phyloP scores from a whole-genome alignment of 2,888 invertebrate species.

The Panorpa germanica region DNA sequence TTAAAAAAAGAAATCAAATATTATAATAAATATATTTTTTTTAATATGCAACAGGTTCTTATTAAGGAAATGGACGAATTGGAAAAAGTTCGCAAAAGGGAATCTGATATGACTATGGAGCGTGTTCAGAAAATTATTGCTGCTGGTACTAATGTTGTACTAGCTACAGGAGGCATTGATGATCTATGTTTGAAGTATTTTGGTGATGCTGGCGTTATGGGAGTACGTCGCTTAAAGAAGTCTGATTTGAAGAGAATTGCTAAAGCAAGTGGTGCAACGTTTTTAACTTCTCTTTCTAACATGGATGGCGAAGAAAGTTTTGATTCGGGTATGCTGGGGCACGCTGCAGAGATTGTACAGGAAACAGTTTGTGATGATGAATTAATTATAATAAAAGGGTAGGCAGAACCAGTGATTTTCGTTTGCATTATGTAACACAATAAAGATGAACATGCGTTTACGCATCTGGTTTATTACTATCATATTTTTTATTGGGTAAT shows the following conservation, averaged over 20 bases:
- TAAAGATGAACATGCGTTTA: no score
- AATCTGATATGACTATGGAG: conserved; percentile 95
- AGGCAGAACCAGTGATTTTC: no score
- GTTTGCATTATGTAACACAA: no score
- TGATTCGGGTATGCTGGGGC: conserved; percentile 78
- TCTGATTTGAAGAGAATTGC: conserved; percentile 92
- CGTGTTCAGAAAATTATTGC: conserved; percentile 86
- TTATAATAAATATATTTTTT: not conserved
- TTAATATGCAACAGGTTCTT: conserved; percentile 33
- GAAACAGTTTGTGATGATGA: conserved; percentile 96
- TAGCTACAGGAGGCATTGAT: conserved; percentile 92
- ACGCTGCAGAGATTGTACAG: conserved; percentile 88
- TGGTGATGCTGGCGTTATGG: conserved; percentile 94
- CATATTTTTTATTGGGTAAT: no score
- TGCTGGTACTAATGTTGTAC: conserved; percentile 88
- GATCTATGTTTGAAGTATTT: conserved; percentile 98
- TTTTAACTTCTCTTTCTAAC: conserved; percentile 87
- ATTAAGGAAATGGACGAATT: conserved; percentile 88
- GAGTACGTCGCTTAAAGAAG: conserved; percentile 89
- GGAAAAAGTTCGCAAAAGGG: conserved; percentile 86
- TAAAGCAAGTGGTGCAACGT: conserved; percentile 90
- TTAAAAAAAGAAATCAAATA: no score
- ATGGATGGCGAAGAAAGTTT: conserved; percentile 98
- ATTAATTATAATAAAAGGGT: conserved; percentile 88
- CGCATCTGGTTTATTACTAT: no score